Conservation (phyloP, 2,113 vertebrate genomes). For the Scopus umbretta region DNA sequence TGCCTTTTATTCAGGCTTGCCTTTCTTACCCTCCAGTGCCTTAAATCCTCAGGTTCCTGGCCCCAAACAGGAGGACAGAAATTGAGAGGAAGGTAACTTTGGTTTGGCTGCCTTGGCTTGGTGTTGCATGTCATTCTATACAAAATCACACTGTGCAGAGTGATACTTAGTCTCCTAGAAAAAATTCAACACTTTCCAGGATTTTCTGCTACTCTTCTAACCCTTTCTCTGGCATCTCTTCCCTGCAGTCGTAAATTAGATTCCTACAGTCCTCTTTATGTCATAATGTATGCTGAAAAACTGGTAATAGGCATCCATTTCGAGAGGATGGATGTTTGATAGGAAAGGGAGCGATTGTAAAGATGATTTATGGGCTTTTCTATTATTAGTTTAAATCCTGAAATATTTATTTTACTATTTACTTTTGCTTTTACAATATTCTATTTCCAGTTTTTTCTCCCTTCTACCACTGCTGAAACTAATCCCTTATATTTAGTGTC, state of each 20-base stretch:
- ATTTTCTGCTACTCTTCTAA: not conserved
- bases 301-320: not conserved
- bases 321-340: not conserved
- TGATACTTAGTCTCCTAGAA: not conserved
- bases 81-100: not conserved
- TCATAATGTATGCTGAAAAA: not conserved
- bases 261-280: constrained; percentile 21
- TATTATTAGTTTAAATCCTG: constrained; percentile 27
- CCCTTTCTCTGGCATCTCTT: not conserved
- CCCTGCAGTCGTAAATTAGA: not conserved
- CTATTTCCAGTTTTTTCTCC: not conserved
- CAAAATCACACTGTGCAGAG: not conserved
- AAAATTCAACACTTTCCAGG: not conserved
- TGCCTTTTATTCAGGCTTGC: not conserved
- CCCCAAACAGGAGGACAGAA: not conserved
- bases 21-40: not conserved
- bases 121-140: not conserved
- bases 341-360: not conserved
- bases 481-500: constrained; percentile 12
- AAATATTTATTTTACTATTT: constrained; percentile 40
- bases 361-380: constrained; percentile 13
- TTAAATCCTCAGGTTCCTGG: not conserved
- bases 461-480: not conserved
- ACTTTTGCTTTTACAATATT: not conserved
- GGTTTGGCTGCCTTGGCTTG: not conserved